Conservation (phyloP, 1,140 invertebrate species). For the Drosophila nebulosa region DNA sequence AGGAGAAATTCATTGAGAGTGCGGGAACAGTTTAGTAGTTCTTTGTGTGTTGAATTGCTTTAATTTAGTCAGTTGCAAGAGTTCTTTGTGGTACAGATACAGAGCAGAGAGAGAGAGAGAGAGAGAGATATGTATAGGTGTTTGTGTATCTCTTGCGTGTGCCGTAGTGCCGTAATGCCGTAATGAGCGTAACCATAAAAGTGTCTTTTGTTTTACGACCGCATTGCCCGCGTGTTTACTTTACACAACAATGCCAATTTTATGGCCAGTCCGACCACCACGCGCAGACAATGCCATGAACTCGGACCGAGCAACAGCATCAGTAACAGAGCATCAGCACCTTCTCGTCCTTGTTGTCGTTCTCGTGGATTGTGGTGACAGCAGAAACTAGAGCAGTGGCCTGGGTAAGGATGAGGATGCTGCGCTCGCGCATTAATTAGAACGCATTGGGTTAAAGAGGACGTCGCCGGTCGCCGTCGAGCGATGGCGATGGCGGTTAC, state of each 20-base stretch:
- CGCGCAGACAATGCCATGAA: constrained; percentile 32
- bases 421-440: constrained; percentile 70
- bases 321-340: constrained; percentile 39
- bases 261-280: constrained; percentile 57
- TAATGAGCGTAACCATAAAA: constrained; percentile 74
- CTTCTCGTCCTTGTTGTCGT: no score
- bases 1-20: background rate
- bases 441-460: constrained; percentile 47
- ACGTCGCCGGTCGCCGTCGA: background rate
- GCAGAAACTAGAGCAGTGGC: constrained; percentile 23
- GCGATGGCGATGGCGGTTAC: constrained; percentile 46
- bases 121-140: no score
- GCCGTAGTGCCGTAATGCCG: constrained; percentile 72
- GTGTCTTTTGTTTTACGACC: constrained; percentile 80
- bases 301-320: constrained; percentile 28
- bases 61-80: background rate
- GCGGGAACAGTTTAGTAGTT: background rate
- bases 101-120: no score
- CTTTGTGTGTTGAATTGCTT: background rate
- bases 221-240: constrained; percentile 72
- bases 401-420: constrained; percentile 26
- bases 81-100: constrained; percentile 15
- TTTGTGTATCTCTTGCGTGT: constrained; percentile 52
- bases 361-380: no score
- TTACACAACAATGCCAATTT: constrained; percentile 74